Evolutionary conservation across 2,888 invertebrate genomes (phyloP), one percentile per base, ranked within the genome.

Genomic region (Cheilosia variabilis): DNA sequence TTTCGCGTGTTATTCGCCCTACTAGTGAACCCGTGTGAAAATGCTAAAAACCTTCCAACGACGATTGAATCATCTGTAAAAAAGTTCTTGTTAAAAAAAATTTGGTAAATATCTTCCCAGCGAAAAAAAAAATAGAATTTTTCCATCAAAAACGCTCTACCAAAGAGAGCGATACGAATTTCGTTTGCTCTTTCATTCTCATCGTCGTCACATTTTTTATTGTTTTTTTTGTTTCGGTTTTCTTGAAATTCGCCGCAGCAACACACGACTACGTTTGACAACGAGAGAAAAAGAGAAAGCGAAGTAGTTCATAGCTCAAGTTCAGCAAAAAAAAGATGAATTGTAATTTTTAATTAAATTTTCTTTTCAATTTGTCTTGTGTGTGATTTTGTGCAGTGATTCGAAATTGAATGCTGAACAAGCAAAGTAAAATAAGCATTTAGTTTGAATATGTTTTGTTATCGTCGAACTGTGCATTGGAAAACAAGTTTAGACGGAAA

Each of bases 31-130:
- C 31, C 66, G 72, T 60, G 84, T 71, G 75, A 79, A 79, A 62
- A 71, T 66, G 79, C 43, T 71, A 75, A 65, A 58, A 81, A 71
- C 60, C 60, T 71, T 76, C 53, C 69, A 57, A 76, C 71, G 55
- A 60, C 60, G 69, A 71, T 84, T 58, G 52, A 76, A 79, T 84
- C 79, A 86, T 81, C 81, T 86, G 81, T 81, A 58, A 72, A 73
- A 86, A 77, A 80, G 66, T 71, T 72, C 60, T 77, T 80, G 76
- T 72, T 80, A 77, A 80, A 65, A 60, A 57, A 77, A 60, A 76
- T 68, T 86, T 86, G 86, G 86, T 86, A 86, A 86, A 86, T 86
- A 86, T 86, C 80, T 86, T 75, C 69, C 73, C 62, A 76, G 53
- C 60, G 69, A 69, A 62, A 69, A 62, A 43, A 68, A 77, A 10